Percentiles rank a stretch among this genome's conserved stretches.
Evolutionary conservation across 2,888 invertebrate genomes (phyloP).

Genomic region (Tetheella fluctuosa): DNA sequence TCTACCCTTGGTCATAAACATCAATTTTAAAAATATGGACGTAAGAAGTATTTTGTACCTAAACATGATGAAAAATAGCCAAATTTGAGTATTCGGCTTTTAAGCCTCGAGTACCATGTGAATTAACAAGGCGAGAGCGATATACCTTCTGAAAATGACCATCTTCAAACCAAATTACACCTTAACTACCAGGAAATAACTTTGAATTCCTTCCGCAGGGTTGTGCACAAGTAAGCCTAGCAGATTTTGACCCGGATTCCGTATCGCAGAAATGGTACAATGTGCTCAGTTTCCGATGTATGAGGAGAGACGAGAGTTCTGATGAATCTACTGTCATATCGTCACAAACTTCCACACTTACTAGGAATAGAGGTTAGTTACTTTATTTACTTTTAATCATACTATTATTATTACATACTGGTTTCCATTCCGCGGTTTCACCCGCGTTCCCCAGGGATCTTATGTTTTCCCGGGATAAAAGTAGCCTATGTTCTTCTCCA

Average conservation of each 20-base stretch:
- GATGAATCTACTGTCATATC: constrained; percentile 98
- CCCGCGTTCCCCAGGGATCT: no score
- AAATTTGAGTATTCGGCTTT: constrained; percentile 80
- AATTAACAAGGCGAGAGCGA: constrained; percentile 77
- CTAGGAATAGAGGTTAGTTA: constrained; percentile 90
- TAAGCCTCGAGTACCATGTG: constrained; percentile 79
- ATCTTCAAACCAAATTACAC: constrained; percentile 11
- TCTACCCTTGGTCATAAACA: no score
- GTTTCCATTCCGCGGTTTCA: not conserved
- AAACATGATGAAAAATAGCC: constrained; percentile 79
- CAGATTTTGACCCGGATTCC: constrained; percentile 94
- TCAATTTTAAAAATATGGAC: no score
- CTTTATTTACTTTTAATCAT: no score
- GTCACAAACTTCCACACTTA: constrained; percentile 97
- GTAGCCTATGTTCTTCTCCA: no score
- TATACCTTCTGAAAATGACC: constrained; percentile 51
- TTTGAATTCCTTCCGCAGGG: constrained; percentile 85
- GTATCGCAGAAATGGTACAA: constrained; percentile 97
- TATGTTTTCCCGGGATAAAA: no score
- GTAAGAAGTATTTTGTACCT: no score
- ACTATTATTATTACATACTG: no score
- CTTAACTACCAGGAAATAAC: constrained; percentile 19
- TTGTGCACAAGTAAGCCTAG: constrained; percentile 97
- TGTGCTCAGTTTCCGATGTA: constrained; percentile 88
- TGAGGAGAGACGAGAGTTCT: constrained; percentile 93